Conservation (phyloP, 2,888 invertebrate species). For the Aleiodes alternator region DNA sequence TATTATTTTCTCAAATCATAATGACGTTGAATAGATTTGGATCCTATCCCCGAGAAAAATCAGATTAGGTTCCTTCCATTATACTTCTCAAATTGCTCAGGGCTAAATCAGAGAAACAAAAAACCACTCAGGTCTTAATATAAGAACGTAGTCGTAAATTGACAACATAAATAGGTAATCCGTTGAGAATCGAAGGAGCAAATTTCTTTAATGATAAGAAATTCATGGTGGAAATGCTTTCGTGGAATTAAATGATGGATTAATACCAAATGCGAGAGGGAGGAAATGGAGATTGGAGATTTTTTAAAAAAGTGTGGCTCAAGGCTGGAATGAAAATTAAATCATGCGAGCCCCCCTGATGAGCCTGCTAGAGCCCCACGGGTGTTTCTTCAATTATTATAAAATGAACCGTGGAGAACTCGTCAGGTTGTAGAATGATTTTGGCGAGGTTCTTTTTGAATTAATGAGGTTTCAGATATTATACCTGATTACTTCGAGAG, state of each 20-base stretch:
- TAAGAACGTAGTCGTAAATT: neutral
- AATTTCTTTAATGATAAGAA: conserved; percentile 21
- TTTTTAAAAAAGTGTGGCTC: conserved; percentile 20
- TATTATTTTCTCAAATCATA: too few species aligned
- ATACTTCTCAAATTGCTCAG: too few species aligned
- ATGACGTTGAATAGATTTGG: too few species aligned
- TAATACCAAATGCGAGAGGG: conserved; percentile 5
- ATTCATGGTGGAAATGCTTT: neutral
- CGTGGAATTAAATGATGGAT: conserved; percentile 17
- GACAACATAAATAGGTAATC: conserved; percentile 46
- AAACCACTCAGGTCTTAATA: neutral
- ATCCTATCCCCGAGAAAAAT: too few species aligned
- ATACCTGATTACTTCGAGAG: neutral
- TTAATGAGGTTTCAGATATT: conserved; percentile 17
- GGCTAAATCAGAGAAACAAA: too few species aligned
- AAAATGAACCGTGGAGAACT: conserved; percentile 22
- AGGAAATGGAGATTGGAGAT: neutral
- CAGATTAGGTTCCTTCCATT: too few species aligned
- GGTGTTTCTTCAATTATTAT: conserved; percentile 32
- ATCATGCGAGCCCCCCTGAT: conserved; percentile 40
- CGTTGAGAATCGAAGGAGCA: conserved; percentile 46
- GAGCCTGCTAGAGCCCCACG: conserved; percentile 39
- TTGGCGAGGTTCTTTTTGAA: conserved; percentile 6
- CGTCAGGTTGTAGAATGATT: conserved; percentile 24
- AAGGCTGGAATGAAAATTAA: conserved; percentile 46